Base-by-base conservation (phyloP, 2,888 invertebrate species). In the Agriotes lineatus region DNA sequence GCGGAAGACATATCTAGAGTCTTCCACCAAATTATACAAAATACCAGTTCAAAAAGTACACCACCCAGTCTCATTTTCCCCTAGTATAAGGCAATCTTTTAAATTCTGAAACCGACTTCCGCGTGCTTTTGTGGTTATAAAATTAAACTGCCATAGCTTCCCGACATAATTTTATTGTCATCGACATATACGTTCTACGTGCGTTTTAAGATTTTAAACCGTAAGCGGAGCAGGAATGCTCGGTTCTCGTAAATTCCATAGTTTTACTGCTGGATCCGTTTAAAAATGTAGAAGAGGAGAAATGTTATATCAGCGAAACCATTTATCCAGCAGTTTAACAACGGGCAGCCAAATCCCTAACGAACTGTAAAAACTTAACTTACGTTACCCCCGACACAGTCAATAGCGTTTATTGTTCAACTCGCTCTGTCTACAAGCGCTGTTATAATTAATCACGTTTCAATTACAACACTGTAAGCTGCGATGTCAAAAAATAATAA, bases 361-460 rank as follows among this genome's bases (percentile, higher is more conserved):
- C 56, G 56, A 56, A 56, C 56, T 56, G 56, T 56, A 56, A 56
- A 56, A 56, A 56, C 56, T 56, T 56, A 56, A 56, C 56, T 56
- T 56, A 56, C 56, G 56, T 56, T 56, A 56, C 37, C 56, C 56
- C 20, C 52, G 56, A 37, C 56, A 37, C 56, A 56, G 56, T 56
- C 37, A 56, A 56, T 56, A 56, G 56, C 56, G 56, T 35, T 56
- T 56, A 56, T 56, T 56, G 56, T 56, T 56, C 56, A 37, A 56
- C 56, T 56, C 56, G 56, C 16, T 56, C 56, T 56, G 56, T 56
- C 56, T 56, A 56, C 56, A 56, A 56, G 37, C 56, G 18, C 56
- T 60, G 44, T 35, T 44, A 60, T 60, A 60, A 60, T 60, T 60
- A 60, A 60, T 60, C 60, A 60, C 33, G 60, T 60, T 60, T 60